Conservation (phyloP, 1,140 invertebrate genomes). For the Maconellicoccus hirsutus region DNA sequence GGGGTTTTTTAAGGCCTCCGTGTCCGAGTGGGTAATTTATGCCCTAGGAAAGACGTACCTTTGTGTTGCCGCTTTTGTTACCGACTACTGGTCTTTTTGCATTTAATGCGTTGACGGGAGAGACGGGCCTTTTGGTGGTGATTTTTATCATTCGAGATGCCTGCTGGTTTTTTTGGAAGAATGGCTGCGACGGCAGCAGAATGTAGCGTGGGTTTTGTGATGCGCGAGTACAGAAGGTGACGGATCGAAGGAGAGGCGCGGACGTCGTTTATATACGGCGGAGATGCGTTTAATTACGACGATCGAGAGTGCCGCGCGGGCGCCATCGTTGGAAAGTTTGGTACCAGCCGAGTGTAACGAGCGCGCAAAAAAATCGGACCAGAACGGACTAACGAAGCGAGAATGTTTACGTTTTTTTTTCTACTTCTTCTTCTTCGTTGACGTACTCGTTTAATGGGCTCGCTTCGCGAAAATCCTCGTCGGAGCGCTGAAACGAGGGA, state of each 20-base stretch:
- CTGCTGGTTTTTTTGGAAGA: constrained; percentile 7
- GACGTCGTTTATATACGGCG: background rate
- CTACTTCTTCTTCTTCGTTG: background rate
- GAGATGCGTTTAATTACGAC: background rate
- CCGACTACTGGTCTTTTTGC: background rate
- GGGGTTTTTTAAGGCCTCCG: too few species aligned
- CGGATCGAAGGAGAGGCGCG: too few species aligned
- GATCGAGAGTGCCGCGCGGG: background rate
- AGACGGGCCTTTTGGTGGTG: background rate
- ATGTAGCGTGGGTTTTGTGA: too few species aligned
- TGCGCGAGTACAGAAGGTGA: too few species aligned
- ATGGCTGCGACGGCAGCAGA: too few species aligned
- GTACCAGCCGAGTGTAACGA: background rate
- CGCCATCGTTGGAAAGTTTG: background rate
- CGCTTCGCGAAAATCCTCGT: too few species aligned
- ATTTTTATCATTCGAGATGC: background rate
- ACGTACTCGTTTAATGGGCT: too few species aligned
- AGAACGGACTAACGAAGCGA: background rate
- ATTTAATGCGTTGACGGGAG: background rate
- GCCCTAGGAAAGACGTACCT: background rate
- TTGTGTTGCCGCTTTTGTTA: background rate
- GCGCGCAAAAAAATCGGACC: background rate
- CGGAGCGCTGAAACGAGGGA: too few species aligned
- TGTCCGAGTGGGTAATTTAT: background rate
- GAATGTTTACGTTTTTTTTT: background rate